These are phyloP conservation scores for Drosophila serrata DNA, from an alignment of 1,140 invertebrate species.

Conservation along the genomic window DNA sequence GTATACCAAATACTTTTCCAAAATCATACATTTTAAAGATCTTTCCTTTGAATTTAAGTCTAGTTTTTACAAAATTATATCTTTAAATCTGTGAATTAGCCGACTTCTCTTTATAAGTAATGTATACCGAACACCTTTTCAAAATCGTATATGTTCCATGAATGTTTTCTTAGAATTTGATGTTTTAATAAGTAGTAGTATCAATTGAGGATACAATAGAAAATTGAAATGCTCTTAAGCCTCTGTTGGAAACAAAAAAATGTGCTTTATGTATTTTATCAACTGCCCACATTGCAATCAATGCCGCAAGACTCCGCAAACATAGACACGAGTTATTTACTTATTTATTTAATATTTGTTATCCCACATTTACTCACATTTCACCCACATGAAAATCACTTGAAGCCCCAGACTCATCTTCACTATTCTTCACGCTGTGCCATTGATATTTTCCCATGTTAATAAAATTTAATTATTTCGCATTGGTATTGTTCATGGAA, in stretches of 20 bases:
- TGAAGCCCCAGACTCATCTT: constrained; percentile 9
- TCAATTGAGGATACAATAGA: no score
- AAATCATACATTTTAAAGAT: no score
- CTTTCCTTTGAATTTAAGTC: no score
- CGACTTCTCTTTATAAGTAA: not conserved
- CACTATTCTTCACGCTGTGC: constrained; percentile 10
- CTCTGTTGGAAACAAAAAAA: constrained; percentile 1
- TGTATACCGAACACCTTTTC: not conserved
- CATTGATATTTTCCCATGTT: constrained; percentile 60
- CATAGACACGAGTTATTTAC: constrained; percentile 20
- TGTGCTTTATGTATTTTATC: constrained; percentile 17
- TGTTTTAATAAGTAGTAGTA: no score
- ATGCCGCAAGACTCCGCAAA: constrained; percentile 24
- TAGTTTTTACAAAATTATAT: no score
- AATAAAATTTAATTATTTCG: constrained; percentile 72
- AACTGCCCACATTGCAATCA: constrained; percentile 7
- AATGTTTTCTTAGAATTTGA: not conserved
- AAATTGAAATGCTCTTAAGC: no score
- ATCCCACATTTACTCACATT: constrained; percentile 11
- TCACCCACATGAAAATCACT: constrained; percentile 48
- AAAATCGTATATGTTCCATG: not conserved
- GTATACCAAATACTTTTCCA: no score
- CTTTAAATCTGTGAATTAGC: no score
- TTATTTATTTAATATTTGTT: constrained; percentile 9
- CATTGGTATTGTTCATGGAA: no score